These are phyloP conservation scores for Microchirus variegatus DNA, from an alignment of 2,797 vertebrate genomes.

Conservation along the genomic window DNA sequence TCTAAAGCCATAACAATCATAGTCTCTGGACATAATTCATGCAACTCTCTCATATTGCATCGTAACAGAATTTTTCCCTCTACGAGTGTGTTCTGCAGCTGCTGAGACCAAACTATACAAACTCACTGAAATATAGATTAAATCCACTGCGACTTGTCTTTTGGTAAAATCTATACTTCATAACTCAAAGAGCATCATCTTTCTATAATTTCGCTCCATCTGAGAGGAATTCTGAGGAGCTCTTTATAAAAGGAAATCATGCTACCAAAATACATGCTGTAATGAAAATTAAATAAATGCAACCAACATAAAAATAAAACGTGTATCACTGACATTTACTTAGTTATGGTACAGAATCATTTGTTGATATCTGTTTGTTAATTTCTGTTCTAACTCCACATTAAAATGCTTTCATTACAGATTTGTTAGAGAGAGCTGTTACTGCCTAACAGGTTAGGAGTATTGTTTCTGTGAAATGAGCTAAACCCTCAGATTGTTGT, in stretches of 20 bases:
- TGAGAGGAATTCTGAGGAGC: slow-evolving; percentile 21
- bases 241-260: slow-evolving; percentile 2
- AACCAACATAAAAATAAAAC: slow-evolving; percentile 48
- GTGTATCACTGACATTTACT: slow-evolving; percentile 30
- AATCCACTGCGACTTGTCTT: slow-evolving; percentile 25
- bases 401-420: slow-evolving; percentile 33
- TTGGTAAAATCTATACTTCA: slow-evolving; percentile 51
- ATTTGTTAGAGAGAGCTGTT: slow-evolving; percentile 33
- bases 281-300: slow-evolving; percentile 15
- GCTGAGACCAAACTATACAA: slow-evolving; percentile 27
- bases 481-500: slow-evolving; percentile 69
- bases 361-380: slow-evolving; percentile 40
- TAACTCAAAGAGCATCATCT: slow-evolving; percentile 14
- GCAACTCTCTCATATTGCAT: slow-evolving; percentile 22
- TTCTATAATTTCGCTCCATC: slow-evolving; percentile 25
- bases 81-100: slow-evolving; percentile 5
- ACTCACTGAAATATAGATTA: slow-evolving; percentile 21
- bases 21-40: slow-evolving; percentile 41
- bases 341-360: slow-evolving; percentile 24
- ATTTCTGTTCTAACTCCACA: neutral
- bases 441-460: slow-evolving; percentile 42
- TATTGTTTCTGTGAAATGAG: slow-evolving; percentile 54
- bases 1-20: no score
- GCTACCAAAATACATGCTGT: slow-evolving; percentile 3
- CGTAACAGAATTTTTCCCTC: neutral